Conservation (phyloP, 2,888 invertebrate species). For the Caenorhabditis sp. region DNA sequence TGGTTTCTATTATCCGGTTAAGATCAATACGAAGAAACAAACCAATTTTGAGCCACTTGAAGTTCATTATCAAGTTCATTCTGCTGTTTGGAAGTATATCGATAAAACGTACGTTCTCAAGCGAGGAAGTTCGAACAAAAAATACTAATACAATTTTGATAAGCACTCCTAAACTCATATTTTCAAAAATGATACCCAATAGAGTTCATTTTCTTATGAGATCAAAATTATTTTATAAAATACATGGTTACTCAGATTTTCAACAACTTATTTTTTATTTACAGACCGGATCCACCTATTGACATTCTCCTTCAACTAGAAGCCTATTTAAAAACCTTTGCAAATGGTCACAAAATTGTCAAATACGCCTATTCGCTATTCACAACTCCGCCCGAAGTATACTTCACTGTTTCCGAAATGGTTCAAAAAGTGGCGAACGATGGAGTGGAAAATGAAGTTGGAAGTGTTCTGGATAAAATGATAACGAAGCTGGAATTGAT, state of each 20-base stretch:
- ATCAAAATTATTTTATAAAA: too few species aligned
- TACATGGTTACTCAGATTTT: too few species aligned
- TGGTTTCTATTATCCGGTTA: slow-evolving; percentile 48
- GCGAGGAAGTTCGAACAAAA: background rate
- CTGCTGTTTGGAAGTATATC: slow-evolving; percentile 46
- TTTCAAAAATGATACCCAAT: too few species aligned
- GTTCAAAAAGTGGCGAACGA: slow-evolving; percentile 8
- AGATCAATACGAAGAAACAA: slow-evolving; percentile 48
- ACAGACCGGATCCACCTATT: slow-evolving; percentile 24
- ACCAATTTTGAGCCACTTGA: slow-evolving; percentile 55
- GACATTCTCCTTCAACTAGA: slow-evolving; percentile 20
- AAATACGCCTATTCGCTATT: slow-evolving; percentile 35
- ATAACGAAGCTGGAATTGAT: slow-evolving; percentile 19
- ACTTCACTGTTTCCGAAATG: slow-evolving; percentile 12
- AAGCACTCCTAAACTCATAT: too few species aligned
- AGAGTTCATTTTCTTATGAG: too few species aligned
- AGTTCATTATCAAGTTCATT: slow-evolving; percentile 54
- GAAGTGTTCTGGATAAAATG: slow-evolving; percentile 3
- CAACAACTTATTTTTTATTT: background rate
- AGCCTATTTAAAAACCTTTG: slow-evolving; percentile 25
- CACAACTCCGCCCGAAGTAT: slow-evolving; percentile 23
- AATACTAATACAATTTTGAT: too few species aligned
- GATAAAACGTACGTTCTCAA: background rate
- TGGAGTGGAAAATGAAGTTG: background rate
- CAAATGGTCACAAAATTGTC: slow-evolving; percentile 33